A percentile compares a stretch with the other conserved stretches of the same genome.
These are phyloP conservation scores for Oedothorax gibbosus DNA, from an alignment of 1,140 invertebrate species.

Conservation along the genomic window DNA sequence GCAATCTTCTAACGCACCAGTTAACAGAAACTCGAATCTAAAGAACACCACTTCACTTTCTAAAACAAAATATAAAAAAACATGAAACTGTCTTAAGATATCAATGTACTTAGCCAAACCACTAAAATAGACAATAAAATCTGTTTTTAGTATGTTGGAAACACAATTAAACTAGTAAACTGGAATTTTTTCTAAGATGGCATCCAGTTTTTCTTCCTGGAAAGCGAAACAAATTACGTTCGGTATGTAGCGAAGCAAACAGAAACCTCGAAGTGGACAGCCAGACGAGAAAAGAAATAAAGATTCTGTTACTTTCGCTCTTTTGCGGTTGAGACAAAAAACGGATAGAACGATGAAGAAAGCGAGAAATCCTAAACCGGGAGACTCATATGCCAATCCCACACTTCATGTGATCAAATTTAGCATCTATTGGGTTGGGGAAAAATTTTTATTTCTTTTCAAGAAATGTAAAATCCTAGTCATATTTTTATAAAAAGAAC, in stretches of 20 bases:
- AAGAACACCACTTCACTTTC: no score
- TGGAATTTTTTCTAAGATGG: background rate
- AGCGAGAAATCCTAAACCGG: background rate
- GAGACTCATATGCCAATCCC: no score
- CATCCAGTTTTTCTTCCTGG: background rate
- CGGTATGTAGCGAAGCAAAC: slow-evolving; percentile 8
- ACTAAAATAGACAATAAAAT: slow-evolving; percentile 5
- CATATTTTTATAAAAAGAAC: no score
- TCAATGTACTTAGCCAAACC: background rate
- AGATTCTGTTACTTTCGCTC: background rate
- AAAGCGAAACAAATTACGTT: slow-evolving; percentile 15
- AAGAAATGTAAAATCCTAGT: no score
- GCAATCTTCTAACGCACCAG: no score
- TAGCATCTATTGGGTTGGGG: no score
- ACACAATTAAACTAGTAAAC: slow-evolving; percentile 28
- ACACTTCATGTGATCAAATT: no score
- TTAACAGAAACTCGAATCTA: no score
- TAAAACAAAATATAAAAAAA: background rate
- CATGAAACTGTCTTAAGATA: background rate
- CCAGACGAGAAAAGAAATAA: background rate
- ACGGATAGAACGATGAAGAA: background rate
- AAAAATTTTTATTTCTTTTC: no score
- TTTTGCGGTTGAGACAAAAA: slow-evolving; percentile 5
- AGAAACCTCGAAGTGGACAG: no score
- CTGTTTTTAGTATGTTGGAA: slow-evolving; percentile 6